A percentile compares a stretch with the other conserved stretches of the same genome.
Evolutionary conservation across 2,113 vertebrate genomes (phyloP).

Genomic region (Blennius ocellaris): DNA sequence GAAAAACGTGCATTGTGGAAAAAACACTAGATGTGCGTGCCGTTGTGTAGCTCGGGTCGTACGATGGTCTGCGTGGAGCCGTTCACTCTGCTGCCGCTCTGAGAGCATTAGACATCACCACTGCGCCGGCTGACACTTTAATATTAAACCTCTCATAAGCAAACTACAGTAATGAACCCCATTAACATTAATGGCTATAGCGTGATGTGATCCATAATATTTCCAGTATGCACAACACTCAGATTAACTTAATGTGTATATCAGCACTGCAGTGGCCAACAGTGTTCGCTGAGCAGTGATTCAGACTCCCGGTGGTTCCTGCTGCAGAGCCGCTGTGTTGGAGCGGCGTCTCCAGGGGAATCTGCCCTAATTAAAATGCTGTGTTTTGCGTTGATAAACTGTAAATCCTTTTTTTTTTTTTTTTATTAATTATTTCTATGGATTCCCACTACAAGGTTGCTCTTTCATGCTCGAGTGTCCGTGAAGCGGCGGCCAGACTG

Average conservation of each 20-base stretch:
- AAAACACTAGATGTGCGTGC: too few species aligned
- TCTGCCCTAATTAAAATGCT: slow-evolving; percentile 72
- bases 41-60: too few species aligned
- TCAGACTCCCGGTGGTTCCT: slow-evolving; percentile 38
- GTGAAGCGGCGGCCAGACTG: slow-evolving; percentile 65
- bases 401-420: slow-evolving; percentile 57
- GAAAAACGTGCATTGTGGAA: too few species aligned
- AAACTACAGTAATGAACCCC: slow-evolving; percentile 51
- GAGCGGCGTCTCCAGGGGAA: slow-evolving; percentile 50
- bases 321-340: slow-evolving; percentile 57
- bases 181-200: slow-evolving; percentile 63
- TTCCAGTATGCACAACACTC: slow-evolving; percentile 57
- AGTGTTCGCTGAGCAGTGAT: slow-evolving; percentile 64
- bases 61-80: background rate
- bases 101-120: slow-evolving; percentile 24
- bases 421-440: slow-evolving; percentile 81
- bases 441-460: slow-evolving; percentile 77
- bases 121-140: slow-evolving; percentile 31
- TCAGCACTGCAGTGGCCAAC: slow-evolving; percentile 57
- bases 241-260: slow-evolving; percentile 64
- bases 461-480: slow-evolving; percentile 79
- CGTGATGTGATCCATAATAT: slow-evolving; percentile 63
- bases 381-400: slow-evolving; percentile 63
- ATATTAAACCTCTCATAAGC: slow-evolving; percentile 53
- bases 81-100: slow-evolving; percentile 1